These are phyloP conservation scores for Drosophila elegans DNA, from an alignment of 1,140 invertebrate genomes.

Conservation along the genomic window DNA sequence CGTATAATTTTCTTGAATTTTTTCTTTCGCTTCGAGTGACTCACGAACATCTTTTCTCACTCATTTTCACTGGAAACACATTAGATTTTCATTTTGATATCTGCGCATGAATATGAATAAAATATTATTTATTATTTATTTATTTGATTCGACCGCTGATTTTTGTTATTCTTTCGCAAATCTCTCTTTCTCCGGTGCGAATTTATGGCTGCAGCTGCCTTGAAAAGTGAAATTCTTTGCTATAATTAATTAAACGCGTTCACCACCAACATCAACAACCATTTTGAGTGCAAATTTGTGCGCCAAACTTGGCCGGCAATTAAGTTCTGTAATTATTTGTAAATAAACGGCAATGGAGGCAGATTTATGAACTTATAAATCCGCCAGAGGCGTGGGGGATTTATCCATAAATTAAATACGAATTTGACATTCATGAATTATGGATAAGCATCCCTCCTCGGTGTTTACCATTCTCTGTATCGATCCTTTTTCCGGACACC, in stretches of 20 bases:
- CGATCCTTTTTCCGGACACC: constrained; percentile 8
- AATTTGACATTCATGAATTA: constrained; percentile 51
- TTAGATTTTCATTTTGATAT: constrained; percentile 31
- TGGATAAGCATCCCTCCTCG: constrained; percentile 8
- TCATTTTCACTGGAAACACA: constrained; percentile 50
- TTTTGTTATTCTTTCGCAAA: constrained; percentile 23
- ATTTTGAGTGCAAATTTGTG: constrained; percentile 45
- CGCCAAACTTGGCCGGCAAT: constrained; percentile 42
- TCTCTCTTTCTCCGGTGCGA: constrained; percentile 32
- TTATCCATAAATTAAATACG: constrained; percentile 44
- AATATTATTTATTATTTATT: constrained; percentile 53
- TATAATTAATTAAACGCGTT: constrained; percentile 49
- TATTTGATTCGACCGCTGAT: constrained; percentile 25
- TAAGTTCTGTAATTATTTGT: constrained; percentile 52
- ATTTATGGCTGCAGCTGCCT: constrained; percentile 74
- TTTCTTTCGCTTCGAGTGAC: constrained; percentile 14
- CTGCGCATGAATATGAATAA: constrained; percentile 36
- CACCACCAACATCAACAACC: constrained; percentile 27
- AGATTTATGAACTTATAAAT: constrained; percentile 54
- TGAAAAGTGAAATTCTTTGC: constrained; percentile 55
- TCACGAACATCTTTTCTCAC: constrained; percentile 33
- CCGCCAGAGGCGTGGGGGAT: constrained; percentile 7
- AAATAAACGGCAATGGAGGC: constrained; percentile 47
- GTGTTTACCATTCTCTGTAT: neutral
- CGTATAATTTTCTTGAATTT: constrained; percentile 36